Conservation (phyloP, 2,888 invertebrate species). For the Eilema sororculum region DNA sequence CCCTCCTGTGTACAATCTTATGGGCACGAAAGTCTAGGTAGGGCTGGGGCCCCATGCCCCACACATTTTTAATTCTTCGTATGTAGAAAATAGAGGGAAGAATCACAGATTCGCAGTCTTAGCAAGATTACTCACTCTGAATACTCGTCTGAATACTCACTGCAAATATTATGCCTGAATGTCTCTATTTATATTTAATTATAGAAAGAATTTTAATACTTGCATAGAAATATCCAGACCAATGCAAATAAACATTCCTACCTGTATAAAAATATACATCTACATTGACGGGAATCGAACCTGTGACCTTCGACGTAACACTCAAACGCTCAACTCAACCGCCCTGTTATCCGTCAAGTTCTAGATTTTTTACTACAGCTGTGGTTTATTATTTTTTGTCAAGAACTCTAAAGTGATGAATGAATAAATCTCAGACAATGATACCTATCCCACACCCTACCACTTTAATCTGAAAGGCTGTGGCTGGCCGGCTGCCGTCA, state of each 20-base stretch:
- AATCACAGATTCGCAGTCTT: too few species aligned
- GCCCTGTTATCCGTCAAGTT: background rate
- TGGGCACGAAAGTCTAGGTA: too few species aligned
- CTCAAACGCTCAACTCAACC: background rate
- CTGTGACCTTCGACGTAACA: background rate
- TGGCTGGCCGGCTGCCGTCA: conserved; percentile 41
- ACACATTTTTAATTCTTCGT: too few species aligned
- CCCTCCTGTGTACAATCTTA: too few species aligned
- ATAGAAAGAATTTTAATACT: too few species aligned
- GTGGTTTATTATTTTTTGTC: conserved; percentile 18
- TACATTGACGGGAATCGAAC: background rate
- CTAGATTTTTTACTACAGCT: background rate
- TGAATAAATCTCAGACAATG: conserved; percentile 34
- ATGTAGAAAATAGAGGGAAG: too few species aligned
- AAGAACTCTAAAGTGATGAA: conserved; percentile 37
- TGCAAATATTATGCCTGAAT: too few species aligned
- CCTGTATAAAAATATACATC: background rate
- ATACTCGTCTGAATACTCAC: too few species aligned
- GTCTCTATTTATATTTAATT: too few species aligned
- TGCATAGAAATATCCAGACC: background rate
- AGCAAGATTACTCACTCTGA: too few species aligned
- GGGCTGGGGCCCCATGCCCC: too few species aligned
- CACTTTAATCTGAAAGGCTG: conserved; percentile 51
- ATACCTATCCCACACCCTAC: conserved; percentile 60
- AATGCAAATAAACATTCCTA: background rate